A percentile compares a stretch with the other conserved stretches of the same genome.
Evolutionary conservation across 2,797 vertebrate genomes (phyloP).

Genomic region (Cyprinodon diabolis): DNA sequence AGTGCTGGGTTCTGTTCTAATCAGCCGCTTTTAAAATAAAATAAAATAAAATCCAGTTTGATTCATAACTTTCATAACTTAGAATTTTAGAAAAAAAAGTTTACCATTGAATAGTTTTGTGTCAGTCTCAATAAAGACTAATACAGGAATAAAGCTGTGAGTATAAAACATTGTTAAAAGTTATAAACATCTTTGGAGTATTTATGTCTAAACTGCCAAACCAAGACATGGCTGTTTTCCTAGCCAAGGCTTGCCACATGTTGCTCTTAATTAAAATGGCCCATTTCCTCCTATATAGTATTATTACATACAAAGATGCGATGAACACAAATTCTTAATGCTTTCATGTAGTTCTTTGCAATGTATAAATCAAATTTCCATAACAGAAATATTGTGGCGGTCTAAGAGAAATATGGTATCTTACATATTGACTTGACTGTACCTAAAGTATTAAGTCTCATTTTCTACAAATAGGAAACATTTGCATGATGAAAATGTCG

Average conservation of each 20-base stretch:
- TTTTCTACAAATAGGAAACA: not conserved
- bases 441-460: not conserved
- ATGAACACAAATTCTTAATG: not conserved
- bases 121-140: not conserved
- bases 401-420: not conserved
- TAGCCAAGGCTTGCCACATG: too few species aligned
- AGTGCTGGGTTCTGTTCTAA: not conserved
- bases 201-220: not conserved
- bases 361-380: too few species aligned
- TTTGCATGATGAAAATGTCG: too few species aligned
- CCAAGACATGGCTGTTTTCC: not conserved
- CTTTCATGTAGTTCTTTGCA: too few species aligned
- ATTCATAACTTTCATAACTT: not conserved
- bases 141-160: not conserved
- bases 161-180: not conserved
- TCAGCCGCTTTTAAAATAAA: not conserved
- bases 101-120: not conserved
- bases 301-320: not conserved
- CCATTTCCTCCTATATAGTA: not conserved
- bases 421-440: too few species aligned
- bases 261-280: not conserved
- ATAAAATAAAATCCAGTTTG: not conserved
- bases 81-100: too few species aligned
- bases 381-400: too few species aligned
- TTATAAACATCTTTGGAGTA: not conserved